A percentile compares a stretch with the other conserved stretches of the same genome.
Evolutionary conservation across 2,888 invertebrate genomes (phyloP).

Genomic region (Carcina quercana): DNA sequence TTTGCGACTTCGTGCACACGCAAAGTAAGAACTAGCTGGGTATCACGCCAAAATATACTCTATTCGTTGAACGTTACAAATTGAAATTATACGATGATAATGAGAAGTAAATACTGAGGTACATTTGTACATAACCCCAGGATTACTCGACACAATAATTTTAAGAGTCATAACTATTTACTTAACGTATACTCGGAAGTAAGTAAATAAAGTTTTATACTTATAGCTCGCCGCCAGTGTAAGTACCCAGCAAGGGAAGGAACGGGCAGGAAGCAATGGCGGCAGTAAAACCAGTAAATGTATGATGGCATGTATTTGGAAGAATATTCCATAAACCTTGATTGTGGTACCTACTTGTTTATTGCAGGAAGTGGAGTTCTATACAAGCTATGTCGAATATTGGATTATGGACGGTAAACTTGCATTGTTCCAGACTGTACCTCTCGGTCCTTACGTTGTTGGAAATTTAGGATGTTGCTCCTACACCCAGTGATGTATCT

Average conservation of each 20-base stretch:
- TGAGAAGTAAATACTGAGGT: constrained; percentile 2
- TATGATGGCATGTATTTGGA: neutral
- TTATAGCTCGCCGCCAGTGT: neutral
- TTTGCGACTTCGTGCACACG: constrained; percentile 48
- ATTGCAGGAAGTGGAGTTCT: neutral
- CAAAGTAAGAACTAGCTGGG: constrained; percentile 23
- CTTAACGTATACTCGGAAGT: constrained; percentile 4
- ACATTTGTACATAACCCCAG: constrained; percentile 1
- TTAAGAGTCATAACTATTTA: constrained; percentile 8
- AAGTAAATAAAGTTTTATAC: constrained; percentile 6
- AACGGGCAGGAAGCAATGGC: constrained; percentile 3
- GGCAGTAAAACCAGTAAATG: neutral
- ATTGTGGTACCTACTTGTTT: neutral
- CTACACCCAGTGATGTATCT: no score
- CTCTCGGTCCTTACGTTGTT: no score
- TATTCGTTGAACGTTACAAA: constrained; percentile 8
- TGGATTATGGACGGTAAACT: no score
- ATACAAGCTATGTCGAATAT: no score
- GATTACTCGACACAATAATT: constrained; percentile 3
- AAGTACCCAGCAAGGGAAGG: neutral
- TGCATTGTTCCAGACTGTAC: no score
- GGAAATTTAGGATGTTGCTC: no score
- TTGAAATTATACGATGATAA: constrained; percentile 8
- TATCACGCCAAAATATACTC: constrained; percentile 17
- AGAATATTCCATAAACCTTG: constrained; percentile 1